Conservation (phyloP, 2,113 vertebrate species). For the Cochlearius cochlearius region DNA sequence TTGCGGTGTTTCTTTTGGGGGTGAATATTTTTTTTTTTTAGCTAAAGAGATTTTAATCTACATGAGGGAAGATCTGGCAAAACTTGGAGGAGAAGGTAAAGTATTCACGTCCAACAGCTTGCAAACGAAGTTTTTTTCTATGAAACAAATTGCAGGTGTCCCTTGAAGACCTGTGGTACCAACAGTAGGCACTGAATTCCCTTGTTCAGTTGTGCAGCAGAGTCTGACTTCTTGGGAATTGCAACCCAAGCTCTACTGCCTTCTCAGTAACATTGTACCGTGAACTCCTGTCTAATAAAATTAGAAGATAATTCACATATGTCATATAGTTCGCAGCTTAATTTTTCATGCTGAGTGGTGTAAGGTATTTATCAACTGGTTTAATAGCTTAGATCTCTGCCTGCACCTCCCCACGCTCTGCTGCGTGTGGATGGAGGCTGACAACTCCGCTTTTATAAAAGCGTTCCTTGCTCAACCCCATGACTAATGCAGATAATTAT, state of each 20-base stretch:
- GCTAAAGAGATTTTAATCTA: background rate
- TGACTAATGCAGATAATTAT: conserved; percentile 67
- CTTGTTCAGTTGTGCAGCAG: background rate
- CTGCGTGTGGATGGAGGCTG: conserved; percentile 35
- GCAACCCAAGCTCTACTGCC: background rate
- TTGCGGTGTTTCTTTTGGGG: background rate
- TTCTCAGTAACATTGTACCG: background rate
- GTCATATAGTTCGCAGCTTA: background rate
- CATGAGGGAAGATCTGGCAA: background rate
- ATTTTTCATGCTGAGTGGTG: background rate
- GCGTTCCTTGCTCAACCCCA: conserved; percentile 23
- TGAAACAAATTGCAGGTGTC: background rate
- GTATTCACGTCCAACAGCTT: background rate
- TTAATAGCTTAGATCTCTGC: conserved; percentile 25
- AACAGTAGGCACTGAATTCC: background rate
- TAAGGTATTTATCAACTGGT: background rate
- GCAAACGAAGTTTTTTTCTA: background rate
- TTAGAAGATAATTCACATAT: background rate
- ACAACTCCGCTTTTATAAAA: conserved; percentile 44
- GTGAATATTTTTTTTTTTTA: background rate
- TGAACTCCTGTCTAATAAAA: background rate
- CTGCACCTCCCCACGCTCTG: background rate
- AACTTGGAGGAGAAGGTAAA: background rate
- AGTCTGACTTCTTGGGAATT: background rate
- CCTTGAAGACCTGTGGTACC: background rate